A percentile compares a stretch with the other conserved stretches of the same genome.
Conservation (phyloP, 2,888 invertebrate genomes). For the Biston stratarius region DNA sequence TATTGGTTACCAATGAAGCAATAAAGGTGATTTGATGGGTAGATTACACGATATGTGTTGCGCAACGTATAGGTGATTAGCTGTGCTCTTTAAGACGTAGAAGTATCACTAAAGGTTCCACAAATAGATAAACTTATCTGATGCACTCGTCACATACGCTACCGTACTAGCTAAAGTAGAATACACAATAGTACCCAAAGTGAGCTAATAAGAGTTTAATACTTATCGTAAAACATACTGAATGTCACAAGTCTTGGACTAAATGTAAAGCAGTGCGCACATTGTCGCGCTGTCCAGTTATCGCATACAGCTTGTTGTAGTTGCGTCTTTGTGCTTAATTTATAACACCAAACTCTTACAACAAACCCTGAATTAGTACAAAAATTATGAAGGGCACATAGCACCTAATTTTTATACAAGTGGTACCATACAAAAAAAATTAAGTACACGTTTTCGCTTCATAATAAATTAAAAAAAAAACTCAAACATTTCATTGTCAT, state of each 20-base stretch:
- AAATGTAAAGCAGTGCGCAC: slow-evolving; percentile 83
- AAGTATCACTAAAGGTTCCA: too few species aligned
- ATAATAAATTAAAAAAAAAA: too few species aligned
- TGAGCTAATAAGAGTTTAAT: not conserved
- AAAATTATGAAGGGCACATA: slow-evolving; percentile 13
- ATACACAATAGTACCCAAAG: not conserved
- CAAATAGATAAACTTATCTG: too few species aligned
- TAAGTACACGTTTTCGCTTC: too few species aligned
- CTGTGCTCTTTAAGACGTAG: too few species aligned
- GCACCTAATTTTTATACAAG: slow-evolving; percentile 15
- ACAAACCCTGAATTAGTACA: slow-evolving; percentile 65
- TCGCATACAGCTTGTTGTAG: slow-evolving; percentile 82
- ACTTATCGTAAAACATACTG: not conserved
- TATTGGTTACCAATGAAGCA: too few species aligned
- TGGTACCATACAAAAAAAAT: too few species aligned
- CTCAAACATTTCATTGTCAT: too few species aligned
- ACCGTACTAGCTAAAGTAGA: not conserved
- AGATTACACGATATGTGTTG: too few species aligned
- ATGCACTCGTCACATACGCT: not conserved
- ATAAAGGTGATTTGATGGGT: too few species aligned
- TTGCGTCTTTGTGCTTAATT: slow-evolving; percentile 80
- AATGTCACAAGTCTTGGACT: slow-evolving; percentile 66
- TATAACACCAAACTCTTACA: slow-evolving; percentile 58
- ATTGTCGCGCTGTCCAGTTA: slow-evolving; percentile 67
- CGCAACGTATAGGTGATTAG: too few species aligned